Conservation (phyloP, 1,140 invertebrate genomes). For the Atta colombica region DNA sequence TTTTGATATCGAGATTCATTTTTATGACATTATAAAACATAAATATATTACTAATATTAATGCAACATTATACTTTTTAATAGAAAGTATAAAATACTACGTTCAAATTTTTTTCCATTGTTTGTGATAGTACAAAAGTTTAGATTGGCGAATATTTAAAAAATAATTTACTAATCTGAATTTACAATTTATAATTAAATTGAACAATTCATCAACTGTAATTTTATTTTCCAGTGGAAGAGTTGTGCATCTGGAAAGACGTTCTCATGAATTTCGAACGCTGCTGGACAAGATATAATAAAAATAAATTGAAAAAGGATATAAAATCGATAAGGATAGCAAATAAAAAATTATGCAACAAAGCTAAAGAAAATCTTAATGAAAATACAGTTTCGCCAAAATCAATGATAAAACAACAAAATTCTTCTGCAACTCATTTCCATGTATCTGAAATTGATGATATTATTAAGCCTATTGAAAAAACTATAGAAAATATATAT, state of each 20-base stretch:
- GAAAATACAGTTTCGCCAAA: constrained; percentile 16
- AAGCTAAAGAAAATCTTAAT: background rate
- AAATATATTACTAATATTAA: too few species aligned
- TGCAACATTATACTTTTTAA: background rate
- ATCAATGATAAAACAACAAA: background rate
- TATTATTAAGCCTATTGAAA: background rate
- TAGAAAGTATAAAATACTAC: background rate
- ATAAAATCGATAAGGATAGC: background rate
- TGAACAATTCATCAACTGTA: constrained; percentile 25
- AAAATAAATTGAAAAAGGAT: constrained; percentile 8
- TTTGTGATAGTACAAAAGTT: background rate
- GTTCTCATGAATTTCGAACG: constrained; percentile 72
- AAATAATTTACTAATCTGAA: constrained; percentile 39
- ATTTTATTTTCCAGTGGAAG: constrained; percentile 73
- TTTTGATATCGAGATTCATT: too few species aligned
- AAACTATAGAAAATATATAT: constrained; percentile 24
- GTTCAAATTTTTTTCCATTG: background rate
- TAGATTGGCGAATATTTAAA: background rate
- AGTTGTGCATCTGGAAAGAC: constrained; percentile 77
- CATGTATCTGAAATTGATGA: background rate
- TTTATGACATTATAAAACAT: too few species aligned
- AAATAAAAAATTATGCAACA: constrained; percentile 22
- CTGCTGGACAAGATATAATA: constrained; percentile 74
- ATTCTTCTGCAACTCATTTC: background rate
- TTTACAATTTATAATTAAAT: background rate